phyloP scores from a whole-genome alignment of 2,888 invertebrate genomes.

The Acronicta aceris region DNA sequence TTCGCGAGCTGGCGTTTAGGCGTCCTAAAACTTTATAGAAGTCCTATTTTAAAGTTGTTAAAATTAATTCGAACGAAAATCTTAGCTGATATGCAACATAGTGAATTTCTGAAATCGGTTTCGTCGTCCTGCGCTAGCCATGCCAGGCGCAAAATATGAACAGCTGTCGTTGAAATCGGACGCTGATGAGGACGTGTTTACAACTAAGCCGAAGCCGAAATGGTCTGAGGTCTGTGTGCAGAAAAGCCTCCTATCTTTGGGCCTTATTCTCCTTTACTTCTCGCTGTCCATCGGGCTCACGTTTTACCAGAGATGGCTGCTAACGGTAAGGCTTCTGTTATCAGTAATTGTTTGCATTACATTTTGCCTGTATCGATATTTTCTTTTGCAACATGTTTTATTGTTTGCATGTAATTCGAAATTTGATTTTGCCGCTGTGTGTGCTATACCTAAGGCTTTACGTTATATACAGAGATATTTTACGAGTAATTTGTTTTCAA shows the following conservation, averaged over 20 bases:
- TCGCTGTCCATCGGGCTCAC: slow-evolving; percentile 97
- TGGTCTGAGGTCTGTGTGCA: slow-evolving; percentile 81
- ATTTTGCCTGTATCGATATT: slow-evolving; percentile 17
- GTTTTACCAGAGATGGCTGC: slow-evolving; percentile 98
- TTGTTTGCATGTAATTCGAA: slow-evolving; percentile 18
- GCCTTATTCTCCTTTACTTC: slow-evolving; percentile 95
- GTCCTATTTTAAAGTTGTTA: slow-evolving; percentile 41
- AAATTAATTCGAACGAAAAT: slow-evolving; percentile 34
- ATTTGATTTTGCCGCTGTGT: slow-evolving; percentile 26
- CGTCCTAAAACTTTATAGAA: slow-evolving; percentile 38
- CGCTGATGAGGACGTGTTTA: slow-evolving; percentile 78
- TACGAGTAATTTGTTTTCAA: no score
- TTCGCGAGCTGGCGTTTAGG: neutral
- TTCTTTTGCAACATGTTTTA: slow-evolving; percentile 17
- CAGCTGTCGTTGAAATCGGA: slow-evolving; percentile 84
- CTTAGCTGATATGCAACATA: slow-evolving; percentile 75
- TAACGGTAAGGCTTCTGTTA: slow-evolving; percentile 90
- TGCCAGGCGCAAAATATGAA: slow-evolving; percentile 84
- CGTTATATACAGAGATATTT: no score
- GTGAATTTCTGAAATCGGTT: slow-evolving; percentile 57
- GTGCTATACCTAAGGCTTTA: no score
- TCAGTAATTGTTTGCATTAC: slow-evolving; percentile 34
- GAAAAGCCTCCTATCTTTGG: slow-evolving; percentile 78
- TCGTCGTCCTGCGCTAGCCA: slow-evolving; percentile 65
- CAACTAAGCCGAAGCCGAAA: slow-evolving; percentile 75